Base-by-base conservation (phyloP, 2,888 invertebrate genomes). In the Agonum fuliginosum region DNA sequence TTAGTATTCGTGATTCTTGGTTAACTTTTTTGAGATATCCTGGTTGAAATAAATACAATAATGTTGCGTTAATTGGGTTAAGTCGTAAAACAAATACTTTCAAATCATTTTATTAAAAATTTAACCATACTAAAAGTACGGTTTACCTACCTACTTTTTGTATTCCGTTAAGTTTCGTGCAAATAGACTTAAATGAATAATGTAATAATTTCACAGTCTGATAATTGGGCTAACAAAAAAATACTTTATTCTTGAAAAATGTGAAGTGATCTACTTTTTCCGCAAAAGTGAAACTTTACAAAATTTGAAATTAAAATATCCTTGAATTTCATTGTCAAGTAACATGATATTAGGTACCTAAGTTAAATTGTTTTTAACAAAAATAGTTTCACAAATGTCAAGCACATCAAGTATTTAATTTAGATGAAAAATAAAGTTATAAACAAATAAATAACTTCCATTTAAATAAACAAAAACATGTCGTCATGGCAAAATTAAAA, bases 131-230 rank as follows among this genome's bases (percentile, higher is more conserved):
- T n/a, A 37, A n/a, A 37, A 3, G 10, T 37, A 37, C 37, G 3
- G 37, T 37, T 37, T 37, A 37, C 37, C 37, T 37, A 37, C 37
- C n/a, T n/a, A n/a, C n/a, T n/a, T 37, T 37, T 37, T 37, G 37
- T 10, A 6, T 37, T 37, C 37, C 37, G 37, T 37, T 37, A n/a
- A 37, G 12, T 37, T 37, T 37, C 37, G n/a, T 37, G 37, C n/a
- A 10, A 37, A 37, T n/a, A 37, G 8, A n/a, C n/a, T 37, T 37
- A 34, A 62, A 58, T 24, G 62, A 34, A 34, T 67, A 41, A 34
- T 22, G 20, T 17, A 20, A 67, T 43, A 30, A 37, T 54, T 54
- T 73, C 58, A 73, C 58, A 58, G 19, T 73, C 73, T 73, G 24
- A 73, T 73, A 73, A 14, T n/a, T 30, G 17, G 8, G 10, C 17